Conservation (phyloP, 2,888 invertebrate species). For the Epinotia nisella region DNA sequence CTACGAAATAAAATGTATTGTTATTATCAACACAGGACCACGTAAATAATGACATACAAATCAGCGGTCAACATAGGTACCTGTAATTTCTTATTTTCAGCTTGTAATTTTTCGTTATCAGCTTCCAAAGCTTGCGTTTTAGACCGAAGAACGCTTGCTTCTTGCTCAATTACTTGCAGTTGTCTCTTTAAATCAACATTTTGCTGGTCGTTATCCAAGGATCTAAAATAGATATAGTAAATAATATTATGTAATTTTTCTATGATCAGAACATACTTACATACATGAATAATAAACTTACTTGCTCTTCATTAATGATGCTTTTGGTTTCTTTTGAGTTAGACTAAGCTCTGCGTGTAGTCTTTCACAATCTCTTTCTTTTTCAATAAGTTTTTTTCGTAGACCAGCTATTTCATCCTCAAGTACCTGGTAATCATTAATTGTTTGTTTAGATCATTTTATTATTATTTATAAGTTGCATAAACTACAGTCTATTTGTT, state of each 20-base stretch:
- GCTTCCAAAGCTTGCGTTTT: slow-evolving; percentile 88
- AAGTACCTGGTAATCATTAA: slow-evolving; percentile 75
- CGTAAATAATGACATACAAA: background rate
- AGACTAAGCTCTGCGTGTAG: slow-evolving; percentile 89
- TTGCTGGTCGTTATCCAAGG: slow-evolving; percentile 86
- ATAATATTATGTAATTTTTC: background rate
- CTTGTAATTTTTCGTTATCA: slow-evolving; percentile 90
- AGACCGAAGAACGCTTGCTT: slow-evolving; percentile 87
- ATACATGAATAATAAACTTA: slow-evolving; percentile 64
- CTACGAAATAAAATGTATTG: slow-evolving; percentile 57
- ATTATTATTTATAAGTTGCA: background rate
- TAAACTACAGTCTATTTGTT: too few relatives aligned
- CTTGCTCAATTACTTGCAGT: slow-evolving; percentile 91
- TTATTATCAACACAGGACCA: background rate
- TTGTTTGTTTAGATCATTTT: background rate
- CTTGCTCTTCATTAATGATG: slow-evolving; percentile 86
- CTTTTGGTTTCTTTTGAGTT: slow-evolving; percentile 86
- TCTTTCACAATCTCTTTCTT: slow-evolving; percentile 92
- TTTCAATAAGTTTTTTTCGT: slow-evolving; percentile 91
- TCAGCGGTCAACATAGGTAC: slow-evolving; percentile 54
- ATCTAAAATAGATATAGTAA: slow-evolving; percentile 69
- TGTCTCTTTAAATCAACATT: slow-evolving; percentile 89
- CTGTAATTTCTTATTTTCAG: slow-evolving; percentile 90
- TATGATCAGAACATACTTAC: too few relatives aligned
- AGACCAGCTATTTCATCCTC: slow-evolving; percentile 90